Conservation (phyloP, 2,113 vertebrate genomes). For the Myanophis thanlyinensis region DNA sequence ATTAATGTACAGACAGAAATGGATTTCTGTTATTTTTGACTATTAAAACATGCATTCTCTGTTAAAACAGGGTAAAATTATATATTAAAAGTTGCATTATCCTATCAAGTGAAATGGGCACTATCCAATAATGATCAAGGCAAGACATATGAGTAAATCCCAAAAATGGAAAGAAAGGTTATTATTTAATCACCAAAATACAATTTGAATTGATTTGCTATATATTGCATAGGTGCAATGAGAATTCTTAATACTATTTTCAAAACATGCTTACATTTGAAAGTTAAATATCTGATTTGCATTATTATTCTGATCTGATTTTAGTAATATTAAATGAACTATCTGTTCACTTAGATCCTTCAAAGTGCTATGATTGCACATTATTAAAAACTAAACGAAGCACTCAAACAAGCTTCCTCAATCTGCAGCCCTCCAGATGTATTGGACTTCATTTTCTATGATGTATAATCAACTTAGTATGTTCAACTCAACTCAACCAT, state of each 20-base stretch:
- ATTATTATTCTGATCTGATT: background rate
- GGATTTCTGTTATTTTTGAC: background rate
- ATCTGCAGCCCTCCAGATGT: background rate
- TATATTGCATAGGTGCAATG: constrained; percentile 1
- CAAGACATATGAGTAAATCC: constrained; percentile 17
- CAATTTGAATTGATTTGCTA: constrained; percentile 21
- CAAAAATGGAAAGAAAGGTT: constrained; percentile 32
- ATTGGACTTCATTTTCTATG: background rate
- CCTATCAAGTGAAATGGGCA: constrained; percentile 37
- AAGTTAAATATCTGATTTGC: background rate
- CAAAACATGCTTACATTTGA: background rate
- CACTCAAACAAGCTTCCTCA: background rate
- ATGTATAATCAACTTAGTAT: background rate
- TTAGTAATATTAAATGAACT: background rate
- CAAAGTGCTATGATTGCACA: background rate
- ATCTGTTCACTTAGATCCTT: background rate
- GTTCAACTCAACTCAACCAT: background rate
- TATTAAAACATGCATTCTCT: constrained; percentile 41
- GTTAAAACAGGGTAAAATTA: constrained; percentile 12
- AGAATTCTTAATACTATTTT: constrained; percentile 1
- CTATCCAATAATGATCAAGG: constrained; percentile 22
- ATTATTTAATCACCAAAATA: constrained; percentile 30
- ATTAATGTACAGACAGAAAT: constrained; percentile 15
- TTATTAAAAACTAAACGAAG: constrained; percentile 29
- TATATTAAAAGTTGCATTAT: constrained; percentile 38